Percentiles rank a stretch among this genome's conserved stretches.
phyloP scores from a whole-genome alignment of 1,140 invertebrate genomes.

The Drosophila baimaii region DNA sequence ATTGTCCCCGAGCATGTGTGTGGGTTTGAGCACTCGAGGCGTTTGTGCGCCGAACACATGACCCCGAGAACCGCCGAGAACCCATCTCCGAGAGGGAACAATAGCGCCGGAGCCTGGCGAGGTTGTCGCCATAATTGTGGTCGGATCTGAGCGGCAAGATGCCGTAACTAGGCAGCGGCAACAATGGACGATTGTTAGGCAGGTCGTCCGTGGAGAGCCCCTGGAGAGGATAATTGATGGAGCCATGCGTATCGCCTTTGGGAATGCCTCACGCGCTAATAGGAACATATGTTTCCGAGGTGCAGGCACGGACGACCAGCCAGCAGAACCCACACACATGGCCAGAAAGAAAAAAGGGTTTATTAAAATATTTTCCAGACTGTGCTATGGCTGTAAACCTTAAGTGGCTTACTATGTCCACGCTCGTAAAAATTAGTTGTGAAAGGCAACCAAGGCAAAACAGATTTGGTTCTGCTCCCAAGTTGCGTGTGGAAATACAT shows the following conservation, averaged over 20 bases:
- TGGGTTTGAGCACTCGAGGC: conserved; percentile 40
- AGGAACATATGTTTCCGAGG: conserved; percentile 69
- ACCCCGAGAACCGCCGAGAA: conserved; percentile 19
- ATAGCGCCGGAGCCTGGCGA: conserved; percentile 62
- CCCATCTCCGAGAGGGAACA: conserved; percentile 50
- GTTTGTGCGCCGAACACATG: conserved; percentile 44
- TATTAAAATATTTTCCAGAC: conserved; percentile 49
- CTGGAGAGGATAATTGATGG: conserved; percentile 66
- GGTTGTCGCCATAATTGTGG: conserved; percentile 62
- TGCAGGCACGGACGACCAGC: conserved; percentile 5
- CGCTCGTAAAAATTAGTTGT: conserved; percentile 63
- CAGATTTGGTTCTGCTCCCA: conserved; percentile 44
- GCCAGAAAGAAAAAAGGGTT: conserved; percentile 26
- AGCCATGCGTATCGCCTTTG: conserved; percentile 66
- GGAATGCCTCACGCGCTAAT: conserved; percentile 76
- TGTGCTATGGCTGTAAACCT: conserved; percentile 57
- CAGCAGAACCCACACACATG: conserved; percentile 53
- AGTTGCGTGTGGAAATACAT: conserved; percentile 43
- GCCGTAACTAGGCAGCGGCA: conserved; percentile 59
- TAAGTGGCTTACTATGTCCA: conserved; percentile 76
- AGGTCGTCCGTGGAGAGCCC: conserved; percentile 24
- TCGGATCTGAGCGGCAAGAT: conserved; percentile 37
- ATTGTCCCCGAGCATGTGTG: conserved; percentile 40
- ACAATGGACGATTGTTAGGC: conserved; percentile 77
- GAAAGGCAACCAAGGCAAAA: conserved; percentile 13